A percentile compares a stretch with the other conserved stretches of the same genome.
Evolutionary conservation across 2,113 vertebrate genomes (phyloP).

Genomic region (Laticauda colubrina): DNA sequence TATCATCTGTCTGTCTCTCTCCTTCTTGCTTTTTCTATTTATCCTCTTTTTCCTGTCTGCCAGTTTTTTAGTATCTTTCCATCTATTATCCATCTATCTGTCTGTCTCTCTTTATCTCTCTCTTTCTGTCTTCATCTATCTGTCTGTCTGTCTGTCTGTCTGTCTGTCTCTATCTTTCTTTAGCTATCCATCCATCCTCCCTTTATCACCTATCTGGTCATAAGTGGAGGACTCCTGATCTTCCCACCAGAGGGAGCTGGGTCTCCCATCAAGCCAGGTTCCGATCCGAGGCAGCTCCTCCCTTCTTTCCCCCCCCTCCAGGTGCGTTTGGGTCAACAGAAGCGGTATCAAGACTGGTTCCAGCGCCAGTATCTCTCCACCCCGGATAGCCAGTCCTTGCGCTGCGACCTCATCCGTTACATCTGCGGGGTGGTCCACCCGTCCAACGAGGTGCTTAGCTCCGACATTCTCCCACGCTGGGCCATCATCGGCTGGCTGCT

Average conservation of each 20-base stretch:
- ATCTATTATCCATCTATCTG: too few species aligned
- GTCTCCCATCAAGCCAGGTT: neutral
- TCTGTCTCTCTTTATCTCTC: too few species aligned
- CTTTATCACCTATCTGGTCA: too few species aligned
- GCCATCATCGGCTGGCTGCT: constrained; percentile 98
- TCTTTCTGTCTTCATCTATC: too few species aligned
- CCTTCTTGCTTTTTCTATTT: too few species aligned
- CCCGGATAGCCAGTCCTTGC: constrained; percentile 91
- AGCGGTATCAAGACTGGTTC: constrained; percentile 97
- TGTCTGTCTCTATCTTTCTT: too few species aligned
- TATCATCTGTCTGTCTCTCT: too few species aligned
- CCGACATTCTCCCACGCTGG: constrained; percentile 96
- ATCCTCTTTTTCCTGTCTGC: too few species aligned
- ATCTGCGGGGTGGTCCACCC: constrained; percentile 97
- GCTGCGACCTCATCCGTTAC: constrained; percentile 95
- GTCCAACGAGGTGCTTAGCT: constrained; percentile 95
- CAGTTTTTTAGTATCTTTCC: too few species aligned
- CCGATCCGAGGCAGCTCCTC: accelerated
- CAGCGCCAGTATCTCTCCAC: constrained; percentile 94
- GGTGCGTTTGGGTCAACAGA: constrained; percentile 96
- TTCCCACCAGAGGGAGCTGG: neutral
- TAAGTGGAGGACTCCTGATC: neutral
- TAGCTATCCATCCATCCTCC: too few species aligned
- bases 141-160: too few species aligned
- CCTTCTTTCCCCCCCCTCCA: constrained; percentile 36